Conservation (phyloP, 2,113 vertebrate species). For the Atrichornis clamosus region DNA sequence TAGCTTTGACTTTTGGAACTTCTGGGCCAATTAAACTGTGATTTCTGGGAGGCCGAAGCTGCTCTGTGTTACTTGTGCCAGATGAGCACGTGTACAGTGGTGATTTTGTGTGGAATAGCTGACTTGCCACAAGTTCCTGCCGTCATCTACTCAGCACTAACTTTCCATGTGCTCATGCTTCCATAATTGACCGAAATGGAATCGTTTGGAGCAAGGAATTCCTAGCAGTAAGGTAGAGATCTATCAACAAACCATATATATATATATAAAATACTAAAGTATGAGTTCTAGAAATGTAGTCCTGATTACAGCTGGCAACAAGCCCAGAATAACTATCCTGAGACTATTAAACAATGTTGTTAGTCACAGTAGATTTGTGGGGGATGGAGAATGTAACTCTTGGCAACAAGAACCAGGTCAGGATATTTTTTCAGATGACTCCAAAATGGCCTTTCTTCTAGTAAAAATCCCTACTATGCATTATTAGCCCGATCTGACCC, state of each 20-base stretch:
- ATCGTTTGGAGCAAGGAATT: not conserved
- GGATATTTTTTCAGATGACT: not conserved
- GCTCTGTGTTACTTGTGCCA: not conserved
- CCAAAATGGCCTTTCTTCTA: not conserved
- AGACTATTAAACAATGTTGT: not conserved
- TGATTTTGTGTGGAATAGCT: not conserved
- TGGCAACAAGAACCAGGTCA: not conserved
- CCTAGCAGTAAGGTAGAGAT: not conserved
- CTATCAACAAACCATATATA: not conserved
- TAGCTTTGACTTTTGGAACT: not conserved
- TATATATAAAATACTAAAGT: not conserved
- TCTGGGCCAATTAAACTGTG: not conserved
- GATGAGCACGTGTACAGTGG: fast-evolving
- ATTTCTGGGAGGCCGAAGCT: not conserved
- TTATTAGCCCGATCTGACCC: not conserved
- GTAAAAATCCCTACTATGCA: not conserved
- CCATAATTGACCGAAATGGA: not conserved
- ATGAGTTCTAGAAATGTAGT: not conserved
- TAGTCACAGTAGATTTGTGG: not conserved
- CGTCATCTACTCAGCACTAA: not conserved
- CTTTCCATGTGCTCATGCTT: not conserved
- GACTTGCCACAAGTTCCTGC: not conserved
- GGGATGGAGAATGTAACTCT: not conserved
- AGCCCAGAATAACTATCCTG: not conserved
- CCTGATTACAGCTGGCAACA: not conserved